Base-by-base conservation (phyloP, 2,888 invertebrate genomes). In the Chrysolina oricalcia region DNA sequence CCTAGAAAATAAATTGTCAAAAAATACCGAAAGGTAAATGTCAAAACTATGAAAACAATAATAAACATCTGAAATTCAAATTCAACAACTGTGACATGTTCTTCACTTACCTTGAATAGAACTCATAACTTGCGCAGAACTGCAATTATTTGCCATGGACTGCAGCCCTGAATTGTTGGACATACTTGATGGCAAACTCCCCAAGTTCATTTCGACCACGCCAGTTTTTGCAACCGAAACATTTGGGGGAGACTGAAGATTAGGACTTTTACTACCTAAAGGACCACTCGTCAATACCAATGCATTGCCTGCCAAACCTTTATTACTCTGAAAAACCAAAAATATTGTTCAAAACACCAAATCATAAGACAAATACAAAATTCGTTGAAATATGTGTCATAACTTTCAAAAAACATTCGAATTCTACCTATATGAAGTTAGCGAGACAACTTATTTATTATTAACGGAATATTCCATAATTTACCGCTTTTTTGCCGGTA, bases 201-300 rank as follows among this genome's bases (percentile, higher is more conserved):
- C 90, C 80, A 91, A 84, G 78, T 93, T 93, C 87, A 93, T 92
- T 53, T 92, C 91, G 84, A 93, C 93, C 82, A 92, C 91, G 69
- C 81, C 87, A 83, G 89, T 92, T 92, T 89, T 87, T 81, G 94
- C 93, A 78, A 94, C 94, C 81, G 94, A 93, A 83, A 95, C 94
- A 86, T 96, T 95, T 65, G 95, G 95, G 74, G 96, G 95, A 72
- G 96, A 96, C 88, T 96, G 96, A 87, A 96, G 90, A 87, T 93
- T 95, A 79, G 95, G 95, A 88, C 95, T 95, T 88, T 95, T 95
- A 89, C 92, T 95, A 80, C 95, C 94, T 88, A 95, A 90, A 85
- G 93, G 93, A 86, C 93, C 94, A 88, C 94, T 92, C 78, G 93
- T 92, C 90, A 95, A 92, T 68, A 93, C 92, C 87, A 94, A 91